Conservation (phyloP, 2,113 vertebrate species). For the Amblyopsis rosae region DNA sequence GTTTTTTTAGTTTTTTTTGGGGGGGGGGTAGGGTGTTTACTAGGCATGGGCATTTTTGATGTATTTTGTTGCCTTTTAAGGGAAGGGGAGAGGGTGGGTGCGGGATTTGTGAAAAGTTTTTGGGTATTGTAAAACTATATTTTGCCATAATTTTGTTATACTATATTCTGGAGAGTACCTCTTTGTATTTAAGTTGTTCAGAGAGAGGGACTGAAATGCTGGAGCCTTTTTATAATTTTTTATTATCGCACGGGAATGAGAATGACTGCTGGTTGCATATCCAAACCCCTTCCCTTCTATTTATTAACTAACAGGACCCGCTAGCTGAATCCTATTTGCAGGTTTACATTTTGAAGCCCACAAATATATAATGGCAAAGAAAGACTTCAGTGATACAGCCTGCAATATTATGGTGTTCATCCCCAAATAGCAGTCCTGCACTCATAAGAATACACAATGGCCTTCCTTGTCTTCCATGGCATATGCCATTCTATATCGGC, state of each 20-base stretch:
- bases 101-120: not conserved
- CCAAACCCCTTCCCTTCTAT: conserved; percentile 52
- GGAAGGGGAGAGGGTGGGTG: conserved; percentile 25
- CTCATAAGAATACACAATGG: conserved; percentile 70
- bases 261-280: conserved; percentile 47
- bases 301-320: conserved; percentile 63
- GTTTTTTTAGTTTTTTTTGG: conserved; percentile 18
- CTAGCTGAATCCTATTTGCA: conserved; percentile 50
- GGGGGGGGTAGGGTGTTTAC: conserved; percentile 44
- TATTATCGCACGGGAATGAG: conserved; percentile 24
- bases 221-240: conserved; percentile 48
- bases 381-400: conserved; percentile 38
- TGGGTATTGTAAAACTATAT: conserved; percentile 67
- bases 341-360: conserved; percentile 21
- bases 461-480: conserved; percentile 75
- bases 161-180: conserved; percentile 72
- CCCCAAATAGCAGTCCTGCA: conserved; percentile 50
- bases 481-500: conserved; percentile 69
- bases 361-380: conserved; percentile 36
- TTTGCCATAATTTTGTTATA: conserved; percentile 72
- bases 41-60: conserved; percentile 65
- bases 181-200: conserved; percentile 76
- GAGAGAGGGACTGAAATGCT: conserved; percentile 69
- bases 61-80: conserved; percentile 56
- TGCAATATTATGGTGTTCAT: not conserved